phyloP scores from a whole-genome alignment of 2,888 invertebrate genomes.

The Ectobius pallidus region DNA sequence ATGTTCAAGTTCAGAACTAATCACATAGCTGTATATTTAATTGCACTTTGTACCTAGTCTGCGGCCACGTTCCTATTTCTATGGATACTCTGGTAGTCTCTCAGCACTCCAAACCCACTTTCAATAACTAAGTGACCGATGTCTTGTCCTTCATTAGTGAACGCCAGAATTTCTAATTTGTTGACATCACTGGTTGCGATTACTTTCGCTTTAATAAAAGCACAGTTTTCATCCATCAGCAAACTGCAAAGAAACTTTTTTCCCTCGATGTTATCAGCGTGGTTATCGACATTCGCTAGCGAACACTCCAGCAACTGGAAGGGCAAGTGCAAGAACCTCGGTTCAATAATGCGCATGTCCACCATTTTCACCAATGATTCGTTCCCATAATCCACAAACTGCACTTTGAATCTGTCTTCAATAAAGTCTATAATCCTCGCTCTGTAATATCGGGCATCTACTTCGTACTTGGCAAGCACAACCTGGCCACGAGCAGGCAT shows the following conservation, averaged over 20 bases:
- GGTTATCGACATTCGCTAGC: slow-evolving; percentile 1
- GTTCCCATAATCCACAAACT: slow-evolving; percentile 35
- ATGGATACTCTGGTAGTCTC: too few species aligned
- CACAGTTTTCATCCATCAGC: slow-evolving; percentile 38
- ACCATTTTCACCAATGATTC: slow-evolving; percentile 11
- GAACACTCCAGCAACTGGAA: slow-evolving; percentile 33
- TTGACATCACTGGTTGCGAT: too few species aligned
- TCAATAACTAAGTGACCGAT: too few species aligned
- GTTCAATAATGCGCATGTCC: slow-evolving; percentile 25
- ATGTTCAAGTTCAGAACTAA: too few species aligned
- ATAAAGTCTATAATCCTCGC: slow-evolving; percentile 24
- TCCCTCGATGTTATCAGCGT: not conserved
- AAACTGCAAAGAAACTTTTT: slow-evolving; percentile 1
- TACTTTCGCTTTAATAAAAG: too few species aligned
- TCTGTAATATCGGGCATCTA: slow-evolving; percentile 22
- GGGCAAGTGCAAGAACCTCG: slow-evolving; percentile 34
- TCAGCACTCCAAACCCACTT: too few species aligned
- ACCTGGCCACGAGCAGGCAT: slow-evolving; percentile 31
- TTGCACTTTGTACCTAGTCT: too few species aligned
- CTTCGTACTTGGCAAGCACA: slow-evolving; percentile 21
- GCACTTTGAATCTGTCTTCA: slow-evolving; percentile 11
- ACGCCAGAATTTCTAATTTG: too few species aligned
- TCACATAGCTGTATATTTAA: too few species aligned
- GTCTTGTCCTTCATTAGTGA: too few species aligned
- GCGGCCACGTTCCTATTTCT: too few species aligned